A percentile compares a stretch with the other conserved stretches of the same genome.
Conservation (phyloP, 2,888 invertebrate species). For the Cheilosia urbana region DNA sequence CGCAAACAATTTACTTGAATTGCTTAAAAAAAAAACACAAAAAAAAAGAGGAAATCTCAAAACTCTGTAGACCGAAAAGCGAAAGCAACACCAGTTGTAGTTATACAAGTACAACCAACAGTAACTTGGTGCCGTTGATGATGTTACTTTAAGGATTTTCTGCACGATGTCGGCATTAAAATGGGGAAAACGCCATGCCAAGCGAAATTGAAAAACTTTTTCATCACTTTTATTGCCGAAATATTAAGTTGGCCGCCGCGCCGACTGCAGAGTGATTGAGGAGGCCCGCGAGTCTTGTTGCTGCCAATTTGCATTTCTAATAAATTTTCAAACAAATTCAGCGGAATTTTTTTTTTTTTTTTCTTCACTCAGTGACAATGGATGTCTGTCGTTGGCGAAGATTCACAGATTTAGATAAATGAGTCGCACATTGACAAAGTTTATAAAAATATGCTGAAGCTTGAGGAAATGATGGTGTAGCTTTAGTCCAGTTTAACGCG, state of each 20-base stretch:
- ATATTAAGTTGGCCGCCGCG: constrained; percentile 64
- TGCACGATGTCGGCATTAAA: constrained; percentile 68
- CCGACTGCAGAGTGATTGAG: constrained; percentile 53
- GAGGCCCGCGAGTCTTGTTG: constrained; percentile 57
- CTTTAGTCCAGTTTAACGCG: constrained; percentile 67
- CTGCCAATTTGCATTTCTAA: constrained; percentile 71
- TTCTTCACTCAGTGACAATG: constrained; percentile 1
- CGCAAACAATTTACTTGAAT: constrained; percentile 57
- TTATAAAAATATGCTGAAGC: constrained; percentile 31
- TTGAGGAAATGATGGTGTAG: constrained; percentile 58
- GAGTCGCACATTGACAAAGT: constrained; percentile 61
- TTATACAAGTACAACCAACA: neutral
- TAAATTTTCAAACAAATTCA: constrained; percentile 68
- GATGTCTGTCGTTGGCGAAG: constrained; percentile 43
- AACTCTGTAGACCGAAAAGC: constrained; percentile 36
- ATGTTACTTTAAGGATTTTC: constrained; percentile 69
- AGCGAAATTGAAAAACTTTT: constrained; percentile 72
- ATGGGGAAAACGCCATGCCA: constrained; percentile 49
- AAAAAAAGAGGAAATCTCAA: constrained; percentile 6
- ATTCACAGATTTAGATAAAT: constrained; percentile 61
- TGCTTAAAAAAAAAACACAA: constrained; percentile 19
- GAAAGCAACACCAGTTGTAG: neutral
- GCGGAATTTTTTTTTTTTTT: constrained; percentile 20
- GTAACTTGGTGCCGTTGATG: constrained; percentile 27
- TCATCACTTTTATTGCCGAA: constrained; percentile 73